A percentile compares a stretch with the other conserved stretches of the same genome.
phyloP scores from a whole-genome alignment of 2,797 vertebrate species.

The Menidia menidia region DNA sequence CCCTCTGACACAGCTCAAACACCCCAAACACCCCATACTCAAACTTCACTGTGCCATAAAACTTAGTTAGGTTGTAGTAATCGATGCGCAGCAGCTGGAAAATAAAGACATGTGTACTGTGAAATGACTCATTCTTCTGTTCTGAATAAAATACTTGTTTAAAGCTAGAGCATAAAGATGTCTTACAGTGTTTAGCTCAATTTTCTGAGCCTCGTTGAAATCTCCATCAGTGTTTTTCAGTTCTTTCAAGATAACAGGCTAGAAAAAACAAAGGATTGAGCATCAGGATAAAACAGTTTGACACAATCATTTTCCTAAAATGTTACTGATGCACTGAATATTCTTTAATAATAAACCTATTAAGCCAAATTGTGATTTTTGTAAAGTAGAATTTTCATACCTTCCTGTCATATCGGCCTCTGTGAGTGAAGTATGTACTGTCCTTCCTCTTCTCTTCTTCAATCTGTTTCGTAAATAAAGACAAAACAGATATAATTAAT shows the following conservation, averaged over 20 bases:
- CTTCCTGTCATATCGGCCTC: conserved; percentile 96
- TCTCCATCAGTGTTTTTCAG: conserved; percentile 89
- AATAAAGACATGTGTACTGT: neutral
- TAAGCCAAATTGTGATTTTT: neutral
- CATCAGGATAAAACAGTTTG: neutral
- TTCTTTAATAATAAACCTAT: neutral
- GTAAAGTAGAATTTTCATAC: conserved; percentile 58
- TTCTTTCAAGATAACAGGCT: conserved; percentile 94
- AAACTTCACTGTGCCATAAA: conserved; percentile 95
- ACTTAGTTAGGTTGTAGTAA: conserved; percentile 98
- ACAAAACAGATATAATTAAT: neutral
- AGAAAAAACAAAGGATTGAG: conserved; percentile 4
- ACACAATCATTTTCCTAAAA: neutral
- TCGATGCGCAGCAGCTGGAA: conserved; percentile 91
- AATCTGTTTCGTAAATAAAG: conserved; percentile 81
- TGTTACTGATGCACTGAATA: neutral
- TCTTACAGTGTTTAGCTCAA: conserved; percentile 92
- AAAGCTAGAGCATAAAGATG: neutral
- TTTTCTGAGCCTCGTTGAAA: conserved; percentile 90
- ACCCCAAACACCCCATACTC: conserved; percentile 91
- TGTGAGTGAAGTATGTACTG: conserved; percentile 81
- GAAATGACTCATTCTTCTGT: neutral
- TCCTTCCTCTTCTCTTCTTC: conserved; percentile 92
- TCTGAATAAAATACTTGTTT: too few relatives aligned
- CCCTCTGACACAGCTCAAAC: conserved; percentile 94